Conservation (phyloP, 2,888 invertebrate genomes). For the Macrophya annulata region DNA sequence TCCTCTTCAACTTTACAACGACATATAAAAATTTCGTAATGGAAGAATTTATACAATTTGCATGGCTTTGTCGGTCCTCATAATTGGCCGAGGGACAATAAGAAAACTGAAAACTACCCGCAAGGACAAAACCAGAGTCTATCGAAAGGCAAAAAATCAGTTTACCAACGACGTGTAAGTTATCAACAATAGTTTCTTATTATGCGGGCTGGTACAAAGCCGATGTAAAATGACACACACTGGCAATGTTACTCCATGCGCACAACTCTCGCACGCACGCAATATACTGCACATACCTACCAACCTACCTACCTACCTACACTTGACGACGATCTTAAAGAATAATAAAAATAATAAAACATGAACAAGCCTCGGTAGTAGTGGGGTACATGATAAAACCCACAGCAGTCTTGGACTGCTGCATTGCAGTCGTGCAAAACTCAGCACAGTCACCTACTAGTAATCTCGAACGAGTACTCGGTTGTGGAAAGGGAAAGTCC, state of each 20-base stretch:
- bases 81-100: not conserved
- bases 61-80: not conserved
- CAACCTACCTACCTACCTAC: not conserved
- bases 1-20: not conserved
- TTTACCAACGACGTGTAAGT: slow-evolving; percentile 30
- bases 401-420: not conserved
- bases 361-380: slow-evolving; percentile 9
- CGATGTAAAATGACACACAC: not conserved
- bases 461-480: not conserved
- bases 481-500: slow-evolving; percentile 16
- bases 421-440: not conserved
- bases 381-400: not conserved
- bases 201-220: slow-evolving; percentile 44
- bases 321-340: slow-evolving; percentile 22
- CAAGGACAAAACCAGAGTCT: not conserved
- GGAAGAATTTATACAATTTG: not conserved
- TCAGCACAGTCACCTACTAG: not conserved
- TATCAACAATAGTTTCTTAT: slow-evolving; percentile 53
- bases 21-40: not conserved
- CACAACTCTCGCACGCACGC: not conserved
- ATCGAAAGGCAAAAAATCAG: not conserved
- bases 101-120: not conserved
- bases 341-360: not conserved
- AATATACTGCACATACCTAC: not conserved
- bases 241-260: not conserved